These are phyloP conservation scores for Geotrypetes seraphini DNA, from an alignment of 2,797 vertebrate species.

Conservation along the genomic window DNA sequence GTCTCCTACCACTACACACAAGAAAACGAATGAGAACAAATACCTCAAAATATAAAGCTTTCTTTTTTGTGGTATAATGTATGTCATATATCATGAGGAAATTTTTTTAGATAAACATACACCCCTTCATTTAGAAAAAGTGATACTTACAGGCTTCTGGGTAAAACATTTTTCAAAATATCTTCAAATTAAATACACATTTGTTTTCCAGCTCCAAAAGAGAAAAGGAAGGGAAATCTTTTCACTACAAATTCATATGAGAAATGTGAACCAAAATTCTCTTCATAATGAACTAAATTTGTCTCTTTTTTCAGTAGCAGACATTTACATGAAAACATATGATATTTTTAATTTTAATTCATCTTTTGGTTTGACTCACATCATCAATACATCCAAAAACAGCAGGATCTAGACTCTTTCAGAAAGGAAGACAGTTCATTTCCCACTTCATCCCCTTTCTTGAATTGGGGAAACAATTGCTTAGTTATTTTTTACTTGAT, in stretches of 20 bases:
- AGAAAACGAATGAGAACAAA: constrained; percentile 16
- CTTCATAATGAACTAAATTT: not conserved
- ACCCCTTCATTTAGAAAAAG: constrained; percentile 6
- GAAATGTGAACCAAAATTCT: constrained; percentile 11
- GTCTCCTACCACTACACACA: constrained; percentile 1
- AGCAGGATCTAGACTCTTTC: not conserved
- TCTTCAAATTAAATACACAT: constrained; percentile 33
- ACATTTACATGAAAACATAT: not conserved
- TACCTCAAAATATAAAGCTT: constrained; percentile 22
- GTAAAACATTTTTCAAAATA: constrained; percentile 14
- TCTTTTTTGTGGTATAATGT: constrained; percentile 15
- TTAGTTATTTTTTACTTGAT: no score
- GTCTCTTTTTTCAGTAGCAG: constrained; percentile 2
- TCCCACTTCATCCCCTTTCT: not conserved
- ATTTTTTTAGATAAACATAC: constrained; percentile 18
- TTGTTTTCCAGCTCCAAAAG: constrained; percentile 5
- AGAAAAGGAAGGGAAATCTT: constrained; percentile 1
- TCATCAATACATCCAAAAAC: not conserved
- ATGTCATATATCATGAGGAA: constrained; percentile 11
- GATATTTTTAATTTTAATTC: not conserved
- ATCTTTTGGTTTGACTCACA: not conserved
- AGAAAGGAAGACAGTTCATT: not conserved
- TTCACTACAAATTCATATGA: constrained; percentile 17
- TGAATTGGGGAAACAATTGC: no score
- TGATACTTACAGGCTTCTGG: constrained; percentile 11